Percentiles rank a stretch among this genome's conserved stretches.
phyloP scores from a whole-genome alignment of 2,888 invertebrate species.

The Prionchulus punctatus region DNA sequence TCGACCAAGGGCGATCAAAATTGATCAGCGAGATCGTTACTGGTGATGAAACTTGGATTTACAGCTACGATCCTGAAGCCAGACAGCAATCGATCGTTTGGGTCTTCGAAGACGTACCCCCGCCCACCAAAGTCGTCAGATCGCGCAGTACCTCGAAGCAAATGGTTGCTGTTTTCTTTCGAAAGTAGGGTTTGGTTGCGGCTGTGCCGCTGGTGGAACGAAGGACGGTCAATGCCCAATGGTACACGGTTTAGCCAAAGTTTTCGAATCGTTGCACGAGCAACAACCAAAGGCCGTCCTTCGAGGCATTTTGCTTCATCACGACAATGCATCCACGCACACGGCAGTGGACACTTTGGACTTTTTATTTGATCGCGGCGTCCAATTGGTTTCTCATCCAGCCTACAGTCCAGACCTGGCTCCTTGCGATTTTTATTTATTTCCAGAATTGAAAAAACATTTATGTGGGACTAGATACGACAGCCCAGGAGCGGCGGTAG shows the following conservation, averaged over 20 bases:
- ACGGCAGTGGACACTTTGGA: background rate
- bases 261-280: background rate
- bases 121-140: background rate
- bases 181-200: background rate
- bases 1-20: background rate
- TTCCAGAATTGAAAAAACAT: background rate
- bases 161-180: background rate
- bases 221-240: constrained; percentile 1
- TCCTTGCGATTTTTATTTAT: background rate
- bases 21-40: background rate
- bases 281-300: background rate
- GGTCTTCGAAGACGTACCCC: background rate
- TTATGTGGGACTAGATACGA: background rate
- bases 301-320: background rate
- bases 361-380: background rate
- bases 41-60: constrained; percentile 3
- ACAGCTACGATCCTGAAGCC: background rate
- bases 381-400: constrained; percentile 1
- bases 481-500: background rate
- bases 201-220: background rate
- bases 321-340: background rate
- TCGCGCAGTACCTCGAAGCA: background rate
- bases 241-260: background rate
- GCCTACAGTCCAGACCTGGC: constrained; percentile 4
- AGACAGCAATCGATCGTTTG: background rate